phyloP scores from a whole-genome alignment of 2,888 invertebrate genomes.

The Nesidiocoris tenuis region DNA sequence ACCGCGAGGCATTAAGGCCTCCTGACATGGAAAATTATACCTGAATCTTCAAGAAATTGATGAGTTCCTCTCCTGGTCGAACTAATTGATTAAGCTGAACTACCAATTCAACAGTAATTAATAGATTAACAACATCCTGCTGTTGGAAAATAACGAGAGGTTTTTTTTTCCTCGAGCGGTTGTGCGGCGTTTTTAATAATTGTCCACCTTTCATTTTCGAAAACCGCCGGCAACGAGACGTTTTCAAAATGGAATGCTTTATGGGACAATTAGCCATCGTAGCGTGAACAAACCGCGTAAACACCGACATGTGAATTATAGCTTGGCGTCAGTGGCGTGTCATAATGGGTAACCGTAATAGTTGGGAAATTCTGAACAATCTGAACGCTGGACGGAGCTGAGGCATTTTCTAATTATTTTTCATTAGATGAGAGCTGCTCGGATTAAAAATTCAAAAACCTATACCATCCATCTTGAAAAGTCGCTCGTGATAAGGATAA shows the following conservation, averaged over 20 bases:
- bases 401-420: too few species aligned
- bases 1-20: neutral
- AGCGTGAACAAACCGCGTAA: neutral
- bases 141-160: conserved; percentile 1
- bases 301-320: neutral
- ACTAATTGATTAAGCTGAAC: conserved; percentile 28
- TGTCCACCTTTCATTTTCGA: neutral
- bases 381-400: too few species aligned
- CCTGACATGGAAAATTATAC: conserved; percentile 2
- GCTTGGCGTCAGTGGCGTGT: too few species aligned
- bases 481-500: too few species aligned
- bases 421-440: too few species aligned
- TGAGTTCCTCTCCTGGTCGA: conserved; percentile 10
- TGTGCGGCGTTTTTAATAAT: neutral
- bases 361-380: too few species aligned
- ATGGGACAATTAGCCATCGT: neutral
- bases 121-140: conserved; percentile 29
- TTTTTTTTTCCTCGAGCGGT: neutral
- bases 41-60: conserved; percentile 10
- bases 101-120: conserved; percentile 25
- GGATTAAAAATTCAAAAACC: too few species aligned
- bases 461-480: too few species aligned
- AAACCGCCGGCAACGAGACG: neutral
- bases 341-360: too few species aligned
- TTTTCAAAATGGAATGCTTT: neutral